A percentile compares a stretch with the other conserved stretches of the same genome.
phyloP scores from a whole-genome alignment of 2,797 vertebrate genomes.

The Myripristis jacobus region DNA sequence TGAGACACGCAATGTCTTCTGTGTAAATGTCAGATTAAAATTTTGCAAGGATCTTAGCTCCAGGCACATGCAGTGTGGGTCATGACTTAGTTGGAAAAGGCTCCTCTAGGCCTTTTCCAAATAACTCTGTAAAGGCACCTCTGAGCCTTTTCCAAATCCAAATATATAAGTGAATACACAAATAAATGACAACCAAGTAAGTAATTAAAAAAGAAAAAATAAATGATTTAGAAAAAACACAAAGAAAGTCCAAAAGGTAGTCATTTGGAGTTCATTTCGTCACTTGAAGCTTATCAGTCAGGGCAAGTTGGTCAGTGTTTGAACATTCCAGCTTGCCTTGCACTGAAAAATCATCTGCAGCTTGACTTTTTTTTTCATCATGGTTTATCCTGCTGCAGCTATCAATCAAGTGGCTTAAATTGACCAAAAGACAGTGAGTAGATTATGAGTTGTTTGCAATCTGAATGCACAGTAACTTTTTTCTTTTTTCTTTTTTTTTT shows the following conservation, averaged over 20 bases:
- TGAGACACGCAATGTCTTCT: constrained; percentile 29
- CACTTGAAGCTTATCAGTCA: background rate
- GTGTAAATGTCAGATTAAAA: background rate
- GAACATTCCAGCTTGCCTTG: no score
- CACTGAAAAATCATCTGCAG: no score
- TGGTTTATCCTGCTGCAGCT: background rate
- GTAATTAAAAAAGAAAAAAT: no score
- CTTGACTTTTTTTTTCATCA: background rate
- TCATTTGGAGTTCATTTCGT: no score
- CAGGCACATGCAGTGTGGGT: constrained; percentile 1
- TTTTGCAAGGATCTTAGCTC: constrained; percentile 44
- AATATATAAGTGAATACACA: no score
- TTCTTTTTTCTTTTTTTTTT: no score
- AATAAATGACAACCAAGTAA: no score
- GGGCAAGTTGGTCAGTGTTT: no score
- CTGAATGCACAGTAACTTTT: constrained; percentile 46
- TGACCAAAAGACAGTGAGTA: background rate
- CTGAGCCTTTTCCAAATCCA: background rate
- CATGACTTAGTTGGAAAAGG: no score
- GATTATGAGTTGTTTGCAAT: constrained; percentile 14
- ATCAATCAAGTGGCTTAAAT: background rate
- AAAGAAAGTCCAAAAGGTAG: background rate
- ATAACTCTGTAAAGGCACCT: no score
- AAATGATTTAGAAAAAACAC: no score
- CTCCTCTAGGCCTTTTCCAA: no score